phyloP scores from a whole-genome alignment of 2,888 invertebrate genomes.

The Tipula lateralis region DNA sequence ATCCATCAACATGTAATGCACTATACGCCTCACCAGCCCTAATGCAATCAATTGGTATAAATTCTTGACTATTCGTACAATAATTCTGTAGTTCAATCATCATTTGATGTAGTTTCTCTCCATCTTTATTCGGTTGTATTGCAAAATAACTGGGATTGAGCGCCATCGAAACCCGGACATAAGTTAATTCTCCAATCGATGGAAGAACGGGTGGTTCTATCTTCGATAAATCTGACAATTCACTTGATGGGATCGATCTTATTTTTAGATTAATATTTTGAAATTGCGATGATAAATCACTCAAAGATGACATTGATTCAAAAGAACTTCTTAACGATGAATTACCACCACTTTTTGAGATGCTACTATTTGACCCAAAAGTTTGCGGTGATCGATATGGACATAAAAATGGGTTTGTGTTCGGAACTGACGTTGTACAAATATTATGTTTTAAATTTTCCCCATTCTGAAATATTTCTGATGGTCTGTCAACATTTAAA shows the following conservation, averaged over 20 bases:
- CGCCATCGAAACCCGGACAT: slow-evolving; percentile 68
- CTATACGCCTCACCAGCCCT: slow-evolving; percentile 62
- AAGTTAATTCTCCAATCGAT: slow-evolving; percentile 55
- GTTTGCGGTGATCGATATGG: not conserved
- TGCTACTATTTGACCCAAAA: not conserved
- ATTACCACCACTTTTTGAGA: not conserved
- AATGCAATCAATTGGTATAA: slow-evolving; percentile 51
- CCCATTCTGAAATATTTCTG: not conserved
- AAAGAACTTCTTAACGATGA: too few species aligned
- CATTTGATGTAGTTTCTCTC: slow-evolving; percentile 53
- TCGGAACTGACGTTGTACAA: not conserved
- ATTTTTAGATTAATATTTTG: not conserved
- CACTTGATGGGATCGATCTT: not conserved
- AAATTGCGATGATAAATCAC: not conserved
- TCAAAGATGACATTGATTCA: not conserved
- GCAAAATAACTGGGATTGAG: slow-evolving; percentile 60
- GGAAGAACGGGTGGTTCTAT: slow-evolving; percentile 35
- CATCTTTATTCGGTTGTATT: slow-evolving; percentile 51
- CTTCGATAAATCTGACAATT: not conserved
- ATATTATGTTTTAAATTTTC: not conserved
- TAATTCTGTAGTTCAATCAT: slow-evolving; percentile 62
- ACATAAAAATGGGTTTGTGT: not conserved
- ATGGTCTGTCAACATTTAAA: not conserved
- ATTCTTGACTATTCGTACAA: slow-evolving; percentile 54
- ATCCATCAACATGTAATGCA: slow-evolving; percentile 58